Evolutionary conservation across 2,888 invertebrate species (phyloP).

Genomic region (Parnassius glacialis): DNA sequence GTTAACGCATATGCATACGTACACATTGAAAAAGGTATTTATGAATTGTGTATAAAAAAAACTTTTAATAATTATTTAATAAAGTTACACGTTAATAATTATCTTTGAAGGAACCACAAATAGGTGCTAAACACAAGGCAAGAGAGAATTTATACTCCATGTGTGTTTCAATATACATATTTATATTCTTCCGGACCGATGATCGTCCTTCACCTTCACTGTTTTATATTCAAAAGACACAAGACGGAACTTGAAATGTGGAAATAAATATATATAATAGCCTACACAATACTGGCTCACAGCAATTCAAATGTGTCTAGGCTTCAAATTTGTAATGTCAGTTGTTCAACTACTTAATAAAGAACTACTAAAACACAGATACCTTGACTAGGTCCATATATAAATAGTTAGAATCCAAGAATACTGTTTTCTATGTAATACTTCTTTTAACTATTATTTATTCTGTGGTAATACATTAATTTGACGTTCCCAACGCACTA

Average conservation of each 20-base stretch:
- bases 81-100: too few species aligned
- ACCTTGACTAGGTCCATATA: too few species aligned
- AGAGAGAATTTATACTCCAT: constrained; percentile 7
- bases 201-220: constrained; percentile 36
- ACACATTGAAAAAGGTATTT: too few species aligned
- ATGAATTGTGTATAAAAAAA: too few species aligned
- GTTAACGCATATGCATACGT: too few species aligned
- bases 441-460: too few species aligned
- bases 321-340: constrained; percentile 6
- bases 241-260: constrained; percentile 11
- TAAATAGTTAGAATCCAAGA: too few species aligned
- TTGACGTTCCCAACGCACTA: too few species aligned
- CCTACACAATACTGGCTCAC: constrained; percentile 1
- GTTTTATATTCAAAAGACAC: constrained; percentile 32
- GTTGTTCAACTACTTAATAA: constrained; percentile 4
- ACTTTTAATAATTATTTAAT: too few species aligned
- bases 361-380: not conserved
- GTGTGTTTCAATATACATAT: constrained; percentile 16
- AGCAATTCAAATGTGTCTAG: constrained; percentile 4
- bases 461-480: too few species aligned
- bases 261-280: constrained; percentile 4
- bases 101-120: too few species aligned
- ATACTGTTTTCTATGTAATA: too few species aligned
- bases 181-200: constrained; percentile 29
- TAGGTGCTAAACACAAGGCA: not conserved